Evolutionary conservation across 2,888 invertebrate species (phyloP).

Genomic region (Tortrix viridana): DNA sequence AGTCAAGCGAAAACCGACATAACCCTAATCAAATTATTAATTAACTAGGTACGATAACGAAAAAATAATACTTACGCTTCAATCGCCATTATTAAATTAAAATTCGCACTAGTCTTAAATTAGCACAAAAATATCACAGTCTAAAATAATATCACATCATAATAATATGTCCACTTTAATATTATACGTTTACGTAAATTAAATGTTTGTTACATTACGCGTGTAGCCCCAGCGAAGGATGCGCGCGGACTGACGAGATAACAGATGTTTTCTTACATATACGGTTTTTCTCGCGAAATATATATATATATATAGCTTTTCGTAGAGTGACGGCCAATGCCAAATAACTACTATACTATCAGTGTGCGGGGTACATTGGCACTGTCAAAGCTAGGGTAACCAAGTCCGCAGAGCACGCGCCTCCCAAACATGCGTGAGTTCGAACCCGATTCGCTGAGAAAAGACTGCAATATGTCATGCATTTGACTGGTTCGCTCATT

Average conservation of each 20-base stretch:
- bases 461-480: no score
- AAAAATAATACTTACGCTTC: conserved; percentile 64
- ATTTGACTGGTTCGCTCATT: no score
- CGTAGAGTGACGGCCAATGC: conserved; percentile 8
- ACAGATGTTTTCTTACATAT: conserved; percentile 29
- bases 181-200: conserved; percentile 21
- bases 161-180: conserved; percentile 39
- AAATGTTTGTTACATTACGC: conserved; percentile 39
- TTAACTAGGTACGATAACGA: not conserved
- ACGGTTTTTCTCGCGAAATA: conserved; percentile 30
- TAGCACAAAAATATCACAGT: conserved; percentile 63
- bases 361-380: not conserved
- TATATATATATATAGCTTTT: conserved; percentile 15
- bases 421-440: no score
- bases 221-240: conserved; percentile 35
- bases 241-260: conserved; percentile 46
- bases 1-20: no score
- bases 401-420: no score
- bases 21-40: no score
- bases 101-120: conserved; percentile 47
- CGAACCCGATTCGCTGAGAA: no score
- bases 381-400: not conserved
- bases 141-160: conserved; percentile 51
- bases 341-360: not conserved
- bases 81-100: conserved; percentile 59